Evolutionary conservation across 2,797 vertebrate genomes (phyloP).

Genomic region (Enteromius viviparus): DNA sequence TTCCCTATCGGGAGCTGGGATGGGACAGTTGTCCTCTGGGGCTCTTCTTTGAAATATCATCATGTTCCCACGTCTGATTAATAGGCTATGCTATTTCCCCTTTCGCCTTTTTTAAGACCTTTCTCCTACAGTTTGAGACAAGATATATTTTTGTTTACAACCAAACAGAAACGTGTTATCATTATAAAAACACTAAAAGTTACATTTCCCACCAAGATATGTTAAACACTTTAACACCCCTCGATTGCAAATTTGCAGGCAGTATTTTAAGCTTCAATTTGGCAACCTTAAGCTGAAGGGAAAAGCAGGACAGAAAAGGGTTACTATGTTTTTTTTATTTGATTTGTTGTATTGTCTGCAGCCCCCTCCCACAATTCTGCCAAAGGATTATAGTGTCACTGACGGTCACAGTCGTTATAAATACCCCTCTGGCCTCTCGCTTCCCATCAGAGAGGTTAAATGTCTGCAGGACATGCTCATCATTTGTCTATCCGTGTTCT

Average conservation of each 20-base stretch:
- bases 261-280: neutral
- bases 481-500: conserved; percentile 74
- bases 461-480: conserved; percentile 81
- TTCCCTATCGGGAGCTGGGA: neutral
- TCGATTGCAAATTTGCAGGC: neutral
- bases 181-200: neutral
- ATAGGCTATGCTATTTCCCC: neutral
- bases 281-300: conserved; percentile 32
- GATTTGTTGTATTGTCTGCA: conserved; percentile 66
- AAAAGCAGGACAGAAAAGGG: conserved; percentile 64
- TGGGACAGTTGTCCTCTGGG: conserved; percentile 5
- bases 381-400: conserved; percentile 63
- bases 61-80: neutral
- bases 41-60: neutral
- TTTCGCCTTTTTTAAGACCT: neutral
- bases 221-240: neutral
- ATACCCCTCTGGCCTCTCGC: conserved; percentile 74
- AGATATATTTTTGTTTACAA: neutral
- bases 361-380: conserved; percentile 73
- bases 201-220: neutral
- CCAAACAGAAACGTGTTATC: neutral
- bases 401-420: conserved; percentile 76
- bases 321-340: conserved; percentile 76
- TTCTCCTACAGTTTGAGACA: neutral
- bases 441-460: conserved; percentile 79